Conservation (phyloP, 2,113 vertebrate genomes). For the Pristiophorus japonicus region DNA sequence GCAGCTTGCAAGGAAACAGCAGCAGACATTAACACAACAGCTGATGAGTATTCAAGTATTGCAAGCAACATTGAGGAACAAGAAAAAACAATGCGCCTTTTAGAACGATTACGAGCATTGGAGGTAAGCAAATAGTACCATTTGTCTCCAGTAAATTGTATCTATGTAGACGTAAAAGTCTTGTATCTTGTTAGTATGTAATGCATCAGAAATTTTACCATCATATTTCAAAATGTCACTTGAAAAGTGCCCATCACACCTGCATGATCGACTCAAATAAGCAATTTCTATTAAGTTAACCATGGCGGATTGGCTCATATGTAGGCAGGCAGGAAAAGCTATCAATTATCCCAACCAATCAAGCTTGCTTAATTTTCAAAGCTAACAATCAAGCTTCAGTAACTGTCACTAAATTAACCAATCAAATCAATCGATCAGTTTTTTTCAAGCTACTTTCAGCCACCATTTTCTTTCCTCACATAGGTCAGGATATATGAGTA, state of each 20-base stretch:
- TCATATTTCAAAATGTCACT: not conserved
- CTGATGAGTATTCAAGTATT: constrained; percentile 52
- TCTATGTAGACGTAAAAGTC: not conserved
- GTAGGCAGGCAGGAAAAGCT: not conserved
- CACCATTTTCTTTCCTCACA: not conserved
- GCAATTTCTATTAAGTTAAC: not conserved
- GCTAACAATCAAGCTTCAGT: not conserved
- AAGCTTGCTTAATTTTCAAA: not conserved
- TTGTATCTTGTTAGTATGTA: not conserved
- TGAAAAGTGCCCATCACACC: not conserved
- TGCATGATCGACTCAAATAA: not conserved
- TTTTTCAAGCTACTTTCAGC: not conserved
- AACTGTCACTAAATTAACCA: not conserved
- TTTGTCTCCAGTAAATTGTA: not conserved
- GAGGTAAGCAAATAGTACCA: constrained; percentile 65
- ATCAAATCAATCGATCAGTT: not conserved
- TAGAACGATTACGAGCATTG: constrained; percentile 73
- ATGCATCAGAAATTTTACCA: not conserved
- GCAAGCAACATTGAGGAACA: constrained; percentile 62
- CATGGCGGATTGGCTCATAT: not conserved
- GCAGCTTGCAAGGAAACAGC: constrained; percentile 56
- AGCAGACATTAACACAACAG: constrained; percentile 48
- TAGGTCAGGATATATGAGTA: not conserved
- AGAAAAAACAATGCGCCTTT: constrained; percentile 63
- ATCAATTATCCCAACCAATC: not conserved